These are phyloP conservation scores for Philaenus spumarius DNA, from an alignment of 1,140 invertebrate genomes.

Conservation along the genomic window DNA sequence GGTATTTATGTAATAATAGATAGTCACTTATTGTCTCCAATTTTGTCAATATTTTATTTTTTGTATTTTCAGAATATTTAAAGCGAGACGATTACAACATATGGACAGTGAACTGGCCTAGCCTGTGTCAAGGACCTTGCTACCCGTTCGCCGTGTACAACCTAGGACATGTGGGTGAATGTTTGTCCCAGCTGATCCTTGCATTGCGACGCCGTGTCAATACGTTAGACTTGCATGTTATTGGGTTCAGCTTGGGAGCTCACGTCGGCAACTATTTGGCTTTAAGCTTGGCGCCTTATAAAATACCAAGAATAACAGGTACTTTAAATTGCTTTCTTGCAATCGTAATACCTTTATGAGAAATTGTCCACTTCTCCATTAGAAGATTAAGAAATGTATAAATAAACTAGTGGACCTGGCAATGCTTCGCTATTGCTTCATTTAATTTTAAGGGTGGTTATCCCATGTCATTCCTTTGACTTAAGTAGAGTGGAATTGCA, in stretches of 20 bases:
- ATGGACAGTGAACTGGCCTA: conserved; percentile 56
- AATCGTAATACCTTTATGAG: no score
- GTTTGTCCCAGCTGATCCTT: conserved; percentile 41
- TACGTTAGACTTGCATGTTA: conserved; percentile 50
- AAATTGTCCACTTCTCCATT: no score
- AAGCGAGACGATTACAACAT: conserved; percentile 51
- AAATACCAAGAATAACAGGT: conserved; percentile 54
- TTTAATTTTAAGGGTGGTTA: no score
- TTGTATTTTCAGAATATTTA: conserved; percentile 55
- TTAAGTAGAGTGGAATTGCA: no score
- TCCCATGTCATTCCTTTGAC: no score
- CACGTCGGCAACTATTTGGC: conserved; percentile 53
- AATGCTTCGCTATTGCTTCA: no score
- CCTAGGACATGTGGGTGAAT: conserved; percentile 51
- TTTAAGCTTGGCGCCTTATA: conserved; percentile 43
- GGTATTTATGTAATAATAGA: no score
- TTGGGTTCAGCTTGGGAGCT: conserved; percentile 62
- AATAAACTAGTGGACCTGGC: no score
- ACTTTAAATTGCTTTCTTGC: no score
- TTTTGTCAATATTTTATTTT: no score
- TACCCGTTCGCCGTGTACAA: conserved; percentile 57
- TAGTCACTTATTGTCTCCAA: no score
- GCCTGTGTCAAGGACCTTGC: conserved; percentile 51
- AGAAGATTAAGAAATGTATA: no score
- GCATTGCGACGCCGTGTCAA: conserved; percentile 24